Percentiles rank a stretch among this genome's conserved stretches.
Conservation (phyloP, 2,113 vertebrate genomes). For the Delphinus delphis region DNA sequence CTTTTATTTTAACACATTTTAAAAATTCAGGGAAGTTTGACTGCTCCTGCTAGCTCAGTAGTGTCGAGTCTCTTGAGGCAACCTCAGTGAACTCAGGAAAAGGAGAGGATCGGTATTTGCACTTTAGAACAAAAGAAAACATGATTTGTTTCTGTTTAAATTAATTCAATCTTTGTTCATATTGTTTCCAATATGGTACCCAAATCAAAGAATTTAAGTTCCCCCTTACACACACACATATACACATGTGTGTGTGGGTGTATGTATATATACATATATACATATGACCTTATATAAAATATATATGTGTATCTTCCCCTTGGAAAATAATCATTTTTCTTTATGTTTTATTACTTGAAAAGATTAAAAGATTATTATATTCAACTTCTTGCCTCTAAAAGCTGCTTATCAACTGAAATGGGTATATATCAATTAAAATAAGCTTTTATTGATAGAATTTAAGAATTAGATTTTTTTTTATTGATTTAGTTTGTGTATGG, state of each 20-base stretch:
- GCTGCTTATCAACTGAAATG: background rate
- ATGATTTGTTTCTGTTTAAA: background rate
- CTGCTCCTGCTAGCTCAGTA: background rate
- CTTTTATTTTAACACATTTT: slow-evolving; percentile 47
- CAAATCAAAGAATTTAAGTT: background rate
- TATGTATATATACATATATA: background rate
- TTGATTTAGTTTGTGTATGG: background rate
- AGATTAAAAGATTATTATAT: background rate
- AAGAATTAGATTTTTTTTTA: background rate
- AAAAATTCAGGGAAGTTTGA: background rate
- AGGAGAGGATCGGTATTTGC: background rate
- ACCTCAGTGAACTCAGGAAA: background rate
- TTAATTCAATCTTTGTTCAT: background rate
- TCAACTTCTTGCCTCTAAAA: background rate
- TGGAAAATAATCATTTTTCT: background rate
- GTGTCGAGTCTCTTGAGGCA: background rate
- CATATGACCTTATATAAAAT: background rate
- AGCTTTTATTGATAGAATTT: background rate
- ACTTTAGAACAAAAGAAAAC: background rate
- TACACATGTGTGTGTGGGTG: background rate
- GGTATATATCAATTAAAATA: background rate
- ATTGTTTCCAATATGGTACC: background rate
- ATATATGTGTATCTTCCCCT: background rate
- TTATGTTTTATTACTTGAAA: slow-evolving; percentile 1
- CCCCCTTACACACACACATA: background rate